Base-by-base conservation (phyloP, 2,113 vertebrate genomes). In the Mus spicilegus region DNA sequence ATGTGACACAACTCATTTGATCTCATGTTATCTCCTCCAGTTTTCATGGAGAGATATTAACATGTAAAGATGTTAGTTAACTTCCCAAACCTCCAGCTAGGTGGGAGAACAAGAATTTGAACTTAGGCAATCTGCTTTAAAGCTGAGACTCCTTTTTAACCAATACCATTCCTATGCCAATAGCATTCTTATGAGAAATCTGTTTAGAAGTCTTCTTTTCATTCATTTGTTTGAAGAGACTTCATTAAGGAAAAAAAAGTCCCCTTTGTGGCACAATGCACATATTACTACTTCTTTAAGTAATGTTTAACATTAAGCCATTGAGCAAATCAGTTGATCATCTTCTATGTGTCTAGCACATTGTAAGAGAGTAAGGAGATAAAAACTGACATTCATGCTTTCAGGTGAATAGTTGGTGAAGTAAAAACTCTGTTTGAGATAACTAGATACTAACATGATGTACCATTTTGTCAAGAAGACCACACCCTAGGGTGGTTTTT, bases 181-280 rank as follows among this genome's bases (percentile, higher is more conserved):
- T 22, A 94, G 22, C 8, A 69, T 51, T 87, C 10, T 13, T 65
- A 11, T 85, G 67, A 86, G 56, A 58, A 94, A 58, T 54, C 26
- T 61, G 81, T 86, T 88, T 69, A 89, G 92, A 96, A 87, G 42
- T 13, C 39, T 75, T 7, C 20, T 89, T 96, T 95, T 36, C 76
- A 65, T 33, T 86, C 4, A 9, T 49, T 49, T 51, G 30, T 65
- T 95, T 61, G 76, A 73, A 91, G 24, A 82, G 22, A 26, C n/a
- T 6, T 13, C 67, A 61, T 81, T 46, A 51, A 77, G 13, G 63
- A 49, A 49, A 49, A 49, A 49, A 49, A 49, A 49, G 36, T 63
- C n/a, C 17, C 2, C 8, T 28, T 65, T 85, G 24, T 85, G 61
- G 12, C 46, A 51, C 56, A 33, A 63, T 82, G 75, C 76, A 80